These are phyloP conservation scores for Apeltes quadracus DNA, from an alignment of 2,113 vertebrate genomes.

Conservation along the genomic window DNA sequence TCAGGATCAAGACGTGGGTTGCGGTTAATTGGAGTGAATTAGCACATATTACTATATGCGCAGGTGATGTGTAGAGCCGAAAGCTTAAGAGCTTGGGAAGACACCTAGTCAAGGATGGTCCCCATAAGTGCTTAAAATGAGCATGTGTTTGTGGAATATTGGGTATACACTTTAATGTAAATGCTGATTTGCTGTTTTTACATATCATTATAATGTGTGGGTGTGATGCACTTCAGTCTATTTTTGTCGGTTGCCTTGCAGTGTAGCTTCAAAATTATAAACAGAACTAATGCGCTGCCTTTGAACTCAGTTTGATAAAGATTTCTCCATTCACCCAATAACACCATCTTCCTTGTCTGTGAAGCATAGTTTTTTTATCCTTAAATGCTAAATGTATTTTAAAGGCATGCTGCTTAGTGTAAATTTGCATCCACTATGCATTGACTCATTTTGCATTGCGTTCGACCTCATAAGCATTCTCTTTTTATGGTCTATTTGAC, in stretches of 20 bases:
- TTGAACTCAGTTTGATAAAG: conserved; percentile 8
- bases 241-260: conserved; percentile 53
- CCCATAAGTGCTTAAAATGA: conserved; percentile 6
- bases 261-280: conserved; percentile 47
- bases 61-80: not conserved
- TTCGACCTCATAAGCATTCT: not conserved
- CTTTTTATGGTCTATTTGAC: too few species aligned
- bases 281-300: conserved; percentile 44
- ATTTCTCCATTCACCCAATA: conserved; percentile 15
- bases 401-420: not conserved
- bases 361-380: not conserved
- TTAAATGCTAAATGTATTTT: not conserved
- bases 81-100: not conserved
- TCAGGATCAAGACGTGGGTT: conserved; percentile 31
- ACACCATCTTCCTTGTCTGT: not conserved
- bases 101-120: not conserved
- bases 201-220: conserved; percentile 48
- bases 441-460: not conserved
- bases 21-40: conserved; percentile 29
- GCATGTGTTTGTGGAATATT: not conserved
- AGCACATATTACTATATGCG: not conserved
- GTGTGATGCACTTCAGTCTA: conserved; percentile 57
- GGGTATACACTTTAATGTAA: not conserved
- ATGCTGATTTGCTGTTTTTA: conserved; percentile 7
- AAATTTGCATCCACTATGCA: not conserved